Percentiles rank a stretch among this genome's conserved stretches.
Conservation (phyloP, 2,113 vertebrate species). For the Ursus arctos region DNA sequence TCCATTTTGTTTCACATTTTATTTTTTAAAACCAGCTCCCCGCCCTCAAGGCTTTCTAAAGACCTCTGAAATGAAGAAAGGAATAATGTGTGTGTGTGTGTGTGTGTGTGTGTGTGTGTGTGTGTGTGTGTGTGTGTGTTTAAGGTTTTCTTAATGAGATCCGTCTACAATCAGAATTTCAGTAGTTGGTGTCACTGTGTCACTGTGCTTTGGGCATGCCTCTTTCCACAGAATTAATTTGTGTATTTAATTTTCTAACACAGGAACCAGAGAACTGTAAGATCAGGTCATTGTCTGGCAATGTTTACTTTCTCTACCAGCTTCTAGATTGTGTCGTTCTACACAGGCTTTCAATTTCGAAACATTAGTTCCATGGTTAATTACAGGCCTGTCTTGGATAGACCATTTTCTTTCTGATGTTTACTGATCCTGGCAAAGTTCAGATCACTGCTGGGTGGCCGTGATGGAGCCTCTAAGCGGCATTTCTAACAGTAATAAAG, state of each 20-base stretch:
- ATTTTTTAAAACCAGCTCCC: not conserved
- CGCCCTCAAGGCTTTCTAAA: not conserved
- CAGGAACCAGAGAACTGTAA: not conserved
- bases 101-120: too few relatives aligned
- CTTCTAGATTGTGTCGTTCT: not conserved
- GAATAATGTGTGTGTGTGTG: not conserved
- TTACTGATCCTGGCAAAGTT: not conserved
- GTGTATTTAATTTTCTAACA: conserved; percentile 5
- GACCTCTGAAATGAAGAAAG: not conserved
- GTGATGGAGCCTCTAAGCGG: not conserved
- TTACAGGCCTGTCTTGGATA: not conserved
- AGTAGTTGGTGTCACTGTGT: not conserved
- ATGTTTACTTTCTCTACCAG: not conserved
- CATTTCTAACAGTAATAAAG: not conserved
- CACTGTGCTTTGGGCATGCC: not conserved
- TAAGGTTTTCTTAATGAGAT: not conserved
- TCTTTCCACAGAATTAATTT: conserved; percentile 3
- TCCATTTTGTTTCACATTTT: not conserved
- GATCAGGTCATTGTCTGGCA: not conserved
- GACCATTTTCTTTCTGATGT: not conserved
- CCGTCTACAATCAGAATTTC: not conserved
- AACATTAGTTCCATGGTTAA: not conserved
- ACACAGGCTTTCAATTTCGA: not conserved
- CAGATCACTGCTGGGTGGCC: not conserved
- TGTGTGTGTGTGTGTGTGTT: not conserved